Evolutionary conservation across 2,797 vertebrate genomes (phyloP).

Genomic region (Remorina albescens): DNA sequence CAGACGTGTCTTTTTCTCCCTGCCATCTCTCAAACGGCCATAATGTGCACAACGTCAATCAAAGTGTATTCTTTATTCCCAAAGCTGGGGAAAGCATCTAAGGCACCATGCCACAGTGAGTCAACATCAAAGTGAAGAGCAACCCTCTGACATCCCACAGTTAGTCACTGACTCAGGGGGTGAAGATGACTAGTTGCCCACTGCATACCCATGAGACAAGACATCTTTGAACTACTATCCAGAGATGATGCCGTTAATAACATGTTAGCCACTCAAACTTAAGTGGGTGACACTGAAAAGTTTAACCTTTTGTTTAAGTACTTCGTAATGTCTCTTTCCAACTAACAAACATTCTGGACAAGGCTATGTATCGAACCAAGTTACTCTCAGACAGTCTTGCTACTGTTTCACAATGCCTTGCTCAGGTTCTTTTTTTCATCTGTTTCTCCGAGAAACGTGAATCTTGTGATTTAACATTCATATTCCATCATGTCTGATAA

Average conservation of each 20-base stretch:
- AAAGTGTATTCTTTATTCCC: slow-evolving; percentile 79
- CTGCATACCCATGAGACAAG: slow-evolving; percentile 12
- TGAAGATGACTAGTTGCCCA: slow-evolving; percentile 36
- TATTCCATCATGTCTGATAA: neutral
- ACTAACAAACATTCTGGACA: neutral
- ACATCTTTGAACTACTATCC: neutral
- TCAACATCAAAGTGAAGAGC: slow-evolving; percentile 73
- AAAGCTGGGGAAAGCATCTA: slow-evolving; percentile 78
- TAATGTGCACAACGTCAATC: slow-evolving; percentile 77
- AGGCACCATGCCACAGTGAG: slow-evolving; percentile 69
- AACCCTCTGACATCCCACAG: slow-evolving; percentile 70
- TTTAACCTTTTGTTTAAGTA: slow-evolving; percentile 13
- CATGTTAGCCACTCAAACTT: neutral
- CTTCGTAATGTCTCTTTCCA: neutral
- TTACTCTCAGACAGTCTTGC: neutral
- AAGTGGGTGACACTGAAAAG: neutral
- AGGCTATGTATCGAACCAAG: neutral
- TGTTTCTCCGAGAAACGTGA: slow-evolving; percentile 1
- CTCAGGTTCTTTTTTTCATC: slow-evolving; percentile 28
- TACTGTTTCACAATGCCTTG: slow-evolving; percentile 3
- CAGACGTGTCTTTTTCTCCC: slow-evolving; percentile 71
- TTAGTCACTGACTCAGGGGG: slow-evolving; percentile 60
- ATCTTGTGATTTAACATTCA: slow-evolving; percentile 19
- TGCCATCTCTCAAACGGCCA: slow-evolving; percentile 70
- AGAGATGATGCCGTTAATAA: neutral